Evolutionary conservation across 92 coral and sea anemone species (phyloP).

Genomic region (Palythoa grandis): DNA sequence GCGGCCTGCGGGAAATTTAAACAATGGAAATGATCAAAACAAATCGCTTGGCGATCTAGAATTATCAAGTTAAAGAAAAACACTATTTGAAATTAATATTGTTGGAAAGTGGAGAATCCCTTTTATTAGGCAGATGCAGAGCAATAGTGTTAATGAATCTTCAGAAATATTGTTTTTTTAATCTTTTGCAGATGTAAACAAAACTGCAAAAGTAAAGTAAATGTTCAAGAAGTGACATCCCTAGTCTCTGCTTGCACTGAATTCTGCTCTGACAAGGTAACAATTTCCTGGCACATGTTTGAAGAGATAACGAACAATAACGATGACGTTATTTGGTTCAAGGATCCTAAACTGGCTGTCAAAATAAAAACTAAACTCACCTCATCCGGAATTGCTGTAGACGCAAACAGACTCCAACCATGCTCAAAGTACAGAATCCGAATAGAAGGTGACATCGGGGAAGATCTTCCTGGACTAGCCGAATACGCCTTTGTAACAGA

Average conservation of each 20-base stretch:
- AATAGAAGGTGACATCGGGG: constrained; percentile 42
- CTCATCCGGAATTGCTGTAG: constrained; percentile 33
- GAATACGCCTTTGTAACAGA: constrained; percentile 60
- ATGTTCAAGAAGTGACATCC: constrained; percentile 29
- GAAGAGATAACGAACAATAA: constrained; percentile 23
- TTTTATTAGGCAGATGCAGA: too few species aligned
- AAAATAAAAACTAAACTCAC: constrained; percentile 40
- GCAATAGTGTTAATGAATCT: background rate
- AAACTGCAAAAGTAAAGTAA: constrained; percentile 33
- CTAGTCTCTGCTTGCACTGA: constrained; percentile 21
- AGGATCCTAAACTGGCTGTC: constrained; percentile 1
- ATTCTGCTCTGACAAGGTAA: constrained; percentile 21
- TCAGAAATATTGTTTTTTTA: background rate
- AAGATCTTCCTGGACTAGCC: constrained; percentile 30
- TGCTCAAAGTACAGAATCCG: constrained; percentile 39
- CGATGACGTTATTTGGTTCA: constrained; percentile 12
- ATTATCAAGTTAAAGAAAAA: too few species aligned
- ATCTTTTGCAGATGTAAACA: constrained; percentile 7
- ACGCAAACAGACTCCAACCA: constrained; percentile 20
- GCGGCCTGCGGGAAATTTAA: too few species aligned
- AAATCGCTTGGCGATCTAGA: too few species aligned
- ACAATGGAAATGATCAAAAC: too few species aligned
- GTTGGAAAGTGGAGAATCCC: too few species aligned
- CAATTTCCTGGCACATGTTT: constrained; percentile 40
- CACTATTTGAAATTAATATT: too few species aligned